phyloP scores from a whole-genome alignment of 2,888 invertebrate genomes.

The Drosophila heteroneura region DNA sequence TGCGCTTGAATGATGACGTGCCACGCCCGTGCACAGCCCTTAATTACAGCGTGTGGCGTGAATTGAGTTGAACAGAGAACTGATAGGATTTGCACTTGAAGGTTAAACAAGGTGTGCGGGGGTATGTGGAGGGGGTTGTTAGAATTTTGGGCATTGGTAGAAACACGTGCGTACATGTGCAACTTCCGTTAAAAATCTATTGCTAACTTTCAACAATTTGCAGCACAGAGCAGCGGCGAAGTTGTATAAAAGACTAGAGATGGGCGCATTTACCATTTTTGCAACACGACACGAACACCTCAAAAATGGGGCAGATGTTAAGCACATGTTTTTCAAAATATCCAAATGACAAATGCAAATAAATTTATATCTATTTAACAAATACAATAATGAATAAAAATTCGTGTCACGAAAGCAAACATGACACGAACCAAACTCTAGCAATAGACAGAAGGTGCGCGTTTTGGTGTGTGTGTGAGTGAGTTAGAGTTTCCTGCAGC shows the following conservation, averaged over 20 bases:
- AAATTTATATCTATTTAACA: not conserved
- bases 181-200: constrained; percentile 83
- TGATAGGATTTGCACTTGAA: constrained; percentile 1
- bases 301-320: too few species aligned
- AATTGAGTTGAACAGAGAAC: constrained; percentile 37
- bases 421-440: not conserved
- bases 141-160: constrained; percentile 38
- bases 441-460: constrained; percentile 45
- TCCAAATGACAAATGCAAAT: not conserved
- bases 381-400: not conserved
- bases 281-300: not conserved
- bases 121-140: constrained; percentile 9
- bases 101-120: not conserved
- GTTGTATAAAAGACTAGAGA: not conserved
- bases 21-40: constrained; percentile 71
- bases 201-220: constrained; percentile 80
- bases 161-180: constrained; percentile 82
- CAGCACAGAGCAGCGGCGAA: constrained; percentile 22
- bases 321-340: not conserved
- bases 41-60: constrained; percentile 70
- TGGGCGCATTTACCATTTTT: not conserved
- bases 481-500: constrained; percentile 82
- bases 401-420: not conserved
- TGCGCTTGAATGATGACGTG: constrained; percentile 79
- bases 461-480: constrained; percentile 51